phyloP scores from a whole-genome alignment of 2,797 vertebrate species.

The Paramormyrops hopkinsi region DNA sequence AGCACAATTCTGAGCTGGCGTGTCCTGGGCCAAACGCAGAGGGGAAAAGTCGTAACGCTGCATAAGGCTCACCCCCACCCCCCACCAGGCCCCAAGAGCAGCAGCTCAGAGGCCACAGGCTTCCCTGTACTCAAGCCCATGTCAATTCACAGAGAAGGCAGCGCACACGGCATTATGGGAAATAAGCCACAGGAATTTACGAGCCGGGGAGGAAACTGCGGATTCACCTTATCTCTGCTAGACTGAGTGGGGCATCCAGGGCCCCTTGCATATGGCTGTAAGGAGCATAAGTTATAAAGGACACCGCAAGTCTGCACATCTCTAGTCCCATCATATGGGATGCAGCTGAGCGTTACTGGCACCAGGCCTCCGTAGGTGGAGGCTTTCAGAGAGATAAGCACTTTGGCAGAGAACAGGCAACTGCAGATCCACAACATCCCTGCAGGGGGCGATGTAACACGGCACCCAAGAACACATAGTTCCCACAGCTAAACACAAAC shows the following conservation, averaged over 20 bases:
- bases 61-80: not conserved
- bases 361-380: not conserved
- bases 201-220: not conserved
- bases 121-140: conserved; percentile 28
- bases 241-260: not conserved
- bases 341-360: not conserved
- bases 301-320: not conserved
- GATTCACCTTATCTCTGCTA: conserved; percentile 18
- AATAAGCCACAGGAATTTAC: conserved; percentile 1
- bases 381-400: not conserved
- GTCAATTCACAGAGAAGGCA: conserved; percentile 33
- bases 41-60: not conserved
- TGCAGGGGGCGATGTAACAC: not conserved
- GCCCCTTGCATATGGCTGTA: not conserved
- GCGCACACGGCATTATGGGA: conserved; percentile 12
- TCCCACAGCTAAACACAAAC: not conserved
- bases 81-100: not conserved
- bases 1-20: conserved; percentile 3
- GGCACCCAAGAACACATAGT: not conserved
- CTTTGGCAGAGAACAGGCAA: not conserved
- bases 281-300: not conserved
- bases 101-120: conserved; percentile 22
- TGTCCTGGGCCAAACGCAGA: conserved; percentile 24
- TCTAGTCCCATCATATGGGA: not conserved
- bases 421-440: not conserved